Base-by-base conservation (phyloP, 2,797 vertebrate species). In the Anguilla marmorata region DNA sequence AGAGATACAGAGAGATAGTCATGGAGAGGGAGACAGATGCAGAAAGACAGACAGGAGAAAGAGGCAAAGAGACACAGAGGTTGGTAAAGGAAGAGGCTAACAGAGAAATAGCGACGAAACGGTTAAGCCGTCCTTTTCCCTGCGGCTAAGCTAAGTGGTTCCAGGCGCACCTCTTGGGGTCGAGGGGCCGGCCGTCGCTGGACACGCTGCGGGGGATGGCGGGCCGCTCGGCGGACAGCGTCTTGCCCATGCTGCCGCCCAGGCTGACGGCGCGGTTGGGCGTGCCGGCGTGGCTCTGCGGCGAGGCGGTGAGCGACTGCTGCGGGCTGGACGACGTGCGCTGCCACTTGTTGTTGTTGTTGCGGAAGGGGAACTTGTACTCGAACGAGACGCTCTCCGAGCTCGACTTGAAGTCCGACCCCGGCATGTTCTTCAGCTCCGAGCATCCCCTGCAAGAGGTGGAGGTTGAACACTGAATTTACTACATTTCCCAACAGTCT, bases 121-220 rank as follows among this genome's bases (percentile, higher is more conserved):
- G 52, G 8, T 54, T 54, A 54, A 54, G 52, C 52, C 52, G 0
- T 54, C 52, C 9, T 9, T 54, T 14, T 54, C 52, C 52, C 41
- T 45, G 12, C 52, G 2, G 66, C 66, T 30, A 9, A 30, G 27
- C 27, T 27, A 12, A 86, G 56, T 16, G 33, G 3, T 33, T 60
- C 33, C 52, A 60, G 45, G 48, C 4, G 89, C 86, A 98, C 98
- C 96, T 98, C 90, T 99, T 97, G 63, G 97, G 93, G 92, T 99
- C 99, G 89, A 99, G 76, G 0, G 98, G 98, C 33, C 98, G 97
- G 0, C 98, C 99, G 0, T 99, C 99, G 0, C 98, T 99, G 89
- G 98, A 99, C 93, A 99, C 98, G n/a, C 98, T 99, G 69, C 99
- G 97, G 0, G 99, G 99, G 89, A 99, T 99, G 93, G 96, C 98